phyloP scores from a whole-genome alignment of 2,113 vertebrate genomes.

The Melanerpes formicivorus region DNA sequence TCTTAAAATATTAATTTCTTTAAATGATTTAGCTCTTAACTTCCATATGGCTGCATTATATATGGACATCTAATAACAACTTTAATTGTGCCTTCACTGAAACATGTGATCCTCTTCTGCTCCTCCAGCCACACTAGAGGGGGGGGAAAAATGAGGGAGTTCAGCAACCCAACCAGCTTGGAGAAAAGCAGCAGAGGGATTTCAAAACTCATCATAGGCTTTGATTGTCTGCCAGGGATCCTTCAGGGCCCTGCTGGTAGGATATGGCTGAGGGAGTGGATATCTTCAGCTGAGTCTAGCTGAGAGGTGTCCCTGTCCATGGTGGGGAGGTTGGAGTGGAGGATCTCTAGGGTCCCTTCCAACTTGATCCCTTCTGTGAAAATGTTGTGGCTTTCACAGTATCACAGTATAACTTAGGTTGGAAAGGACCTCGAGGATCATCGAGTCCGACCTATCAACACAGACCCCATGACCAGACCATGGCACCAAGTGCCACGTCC shows the following conservation, averaged over 20 bases:
- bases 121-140: not conserved
- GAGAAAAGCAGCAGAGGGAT: not conserved
- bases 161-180: not conserved
- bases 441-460: too few relatives aligned
- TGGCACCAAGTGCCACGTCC: too few relatives aligned
- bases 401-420: too few relatives aligned
- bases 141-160: not conserved
- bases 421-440: too few relatives aligned
- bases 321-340: too few relatives aligned
- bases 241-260: not conserved
- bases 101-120: not conserved
- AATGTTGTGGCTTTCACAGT: too few relatives aligned
- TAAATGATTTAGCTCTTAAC: not conserved
- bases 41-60: not conserved
- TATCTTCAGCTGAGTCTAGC: not conserved
- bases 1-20: not conserved
- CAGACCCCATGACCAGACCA: too few relatives aligned
- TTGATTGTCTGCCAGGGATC: not conserved
- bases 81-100: not conserved
- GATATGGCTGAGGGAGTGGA: rapidly evolving
- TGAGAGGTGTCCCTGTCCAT: too few relatives aligned
- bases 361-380: too few relatives aligned
- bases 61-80: not conserved
- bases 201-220: not conserved
- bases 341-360: too few relatives aligned